Conservation (phyloP, 2,797 vertebrate genomes). For the Chloroceryle inda region DNA sequence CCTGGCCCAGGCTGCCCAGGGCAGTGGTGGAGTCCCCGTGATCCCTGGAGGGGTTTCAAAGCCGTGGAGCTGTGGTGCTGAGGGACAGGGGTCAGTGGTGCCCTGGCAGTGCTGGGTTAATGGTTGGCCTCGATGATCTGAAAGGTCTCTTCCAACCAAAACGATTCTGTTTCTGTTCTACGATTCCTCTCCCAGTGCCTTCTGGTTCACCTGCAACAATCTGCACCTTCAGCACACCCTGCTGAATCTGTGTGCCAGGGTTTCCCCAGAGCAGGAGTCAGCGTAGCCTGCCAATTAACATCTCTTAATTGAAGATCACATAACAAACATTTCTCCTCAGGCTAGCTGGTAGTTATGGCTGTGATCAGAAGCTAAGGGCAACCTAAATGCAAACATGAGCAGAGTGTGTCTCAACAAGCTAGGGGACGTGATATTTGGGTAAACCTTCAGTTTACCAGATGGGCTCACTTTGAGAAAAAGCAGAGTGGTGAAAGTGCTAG, state of each 20-base stretch:
- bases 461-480: neutral
- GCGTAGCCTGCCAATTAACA: neutral
- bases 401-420: neutral
- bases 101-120: neutral
- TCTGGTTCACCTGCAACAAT: neutral
- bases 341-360: neutral
- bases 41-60: neutral
- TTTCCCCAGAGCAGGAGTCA: neutral
- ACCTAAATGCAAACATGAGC: neutral
- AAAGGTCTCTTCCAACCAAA: neutral
- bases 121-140: neutral
- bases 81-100: neutral
- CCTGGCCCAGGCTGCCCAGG: neutral
- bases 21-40: neutral
- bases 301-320: neutral
- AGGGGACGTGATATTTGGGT: neutral
- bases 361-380: neutral
- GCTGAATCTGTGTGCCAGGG: neutral
- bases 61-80: neutral
- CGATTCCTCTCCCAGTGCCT: neutral
- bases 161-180: neutral
- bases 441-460: neutral
- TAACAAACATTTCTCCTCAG: neutral
- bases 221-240: neutral
- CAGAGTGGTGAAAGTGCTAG: neutral